Base-by-base conservation (phyloP, 2,797 vertebrate genomes). In the Chloroceryle amazona region DNA sequence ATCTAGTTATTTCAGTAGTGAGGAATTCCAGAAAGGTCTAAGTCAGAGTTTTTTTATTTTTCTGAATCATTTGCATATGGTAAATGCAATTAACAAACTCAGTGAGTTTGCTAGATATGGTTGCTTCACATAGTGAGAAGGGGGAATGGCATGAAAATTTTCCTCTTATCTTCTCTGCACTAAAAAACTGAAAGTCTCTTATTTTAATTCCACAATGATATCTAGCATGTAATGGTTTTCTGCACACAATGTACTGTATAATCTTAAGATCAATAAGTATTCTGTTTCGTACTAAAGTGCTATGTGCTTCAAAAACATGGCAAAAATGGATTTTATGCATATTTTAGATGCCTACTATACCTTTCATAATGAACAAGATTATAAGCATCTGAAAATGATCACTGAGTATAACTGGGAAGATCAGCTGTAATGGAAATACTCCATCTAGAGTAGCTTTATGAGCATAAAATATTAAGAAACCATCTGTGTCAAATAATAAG, bases 241-340 rank as follows among this genome's bases (percentile, higher is more conserved):
- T 61, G n/a, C 4, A 22, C 31, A 61, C n/a, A 66, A 58, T 67
- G n/a, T 60, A 47, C 37, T 47, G 41, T 90, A 66, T 93, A 60
- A 97, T 95, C 85, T 82, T 89, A 86, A 96, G 52, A 80, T 88
- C 78, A 86, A 39, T 85, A 73, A 15, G 22, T 72, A 91, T 92
- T 95, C 63, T 54, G 52, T 46, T 91, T 90, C 81, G n/a, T 70
- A 65, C 51, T 31, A 9, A 78, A 65, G 15, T 39, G 10, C 41
- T 41, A 26, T 12, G 52, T 58, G n/a, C 78, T 67, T 94, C 60
- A 39, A 87, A 93, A 75, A 81, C 25, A 31, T 65, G 80, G 33
- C 74, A 80, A 90, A 86, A 94, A 82, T 79, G 39, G 65, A 85
- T 89, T 97, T 97, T 95, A 65, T 83, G 85, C 85, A 49, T 93